Base-by-base conservation (phyloP, 2,797 vertebrate genomes). In the Tinamus major region DNA sequence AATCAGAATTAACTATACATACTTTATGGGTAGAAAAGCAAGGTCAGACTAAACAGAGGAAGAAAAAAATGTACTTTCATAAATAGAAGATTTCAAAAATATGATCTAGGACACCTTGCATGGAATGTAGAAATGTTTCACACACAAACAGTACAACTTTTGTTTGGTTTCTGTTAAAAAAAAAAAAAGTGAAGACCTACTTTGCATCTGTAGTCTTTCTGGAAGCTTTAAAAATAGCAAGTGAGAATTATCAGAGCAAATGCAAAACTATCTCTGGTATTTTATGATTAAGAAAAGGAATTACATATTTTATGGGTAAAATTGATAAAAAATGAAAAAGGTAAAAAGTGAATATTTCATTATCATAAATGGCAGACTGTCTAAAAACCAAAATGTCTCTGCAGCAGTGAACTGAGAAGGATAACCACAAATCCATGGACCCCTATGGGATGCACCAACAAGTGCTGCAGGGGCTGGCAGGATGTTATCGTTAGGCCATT, bases 321-420 rank as follows among this genome's bases (percentile, higher is more conserved):
- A 80, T 4, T 65, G 41, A 78, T 20, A 27, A 56, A 56, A 85
- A 87, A 23, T 69, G 33, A 91, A 67, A 42, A 42, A 89, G 23
- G 39, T 20, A 27, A 56, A 56, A 85, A 85, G 29, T 69, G 33
- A 91, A 67, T 83, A 81, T 72, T 89, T 75, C 55, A 83, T 92
- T 94, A 93, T 48, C 76, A 94, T 95, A 90, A 94, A 65, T 63
- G 70, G 39, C 79, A 92, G 69, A 94, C 69, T 82, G 31, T 78
- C 70, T 92, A 74, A 69, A 72, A 58, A 1, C 37, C n/a, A 41
- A 46, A 80, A 58, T 0, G 4, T 55, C 9, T 79, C 35, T 44
- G 31, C 16, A 83, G 33, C 13, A 79, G 6, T 61, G 63, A 87
- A 67, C 13, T 41, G 48, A 89, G 72, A 95, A 48, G 31, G 3